A percentile compares a stretch with the other conserved stretches of the same genome.
Evolutionary conservation across 2,888 invertebrate species (phyloP).

Genomic region (Gonocerus acuteangulatus): DNA sequence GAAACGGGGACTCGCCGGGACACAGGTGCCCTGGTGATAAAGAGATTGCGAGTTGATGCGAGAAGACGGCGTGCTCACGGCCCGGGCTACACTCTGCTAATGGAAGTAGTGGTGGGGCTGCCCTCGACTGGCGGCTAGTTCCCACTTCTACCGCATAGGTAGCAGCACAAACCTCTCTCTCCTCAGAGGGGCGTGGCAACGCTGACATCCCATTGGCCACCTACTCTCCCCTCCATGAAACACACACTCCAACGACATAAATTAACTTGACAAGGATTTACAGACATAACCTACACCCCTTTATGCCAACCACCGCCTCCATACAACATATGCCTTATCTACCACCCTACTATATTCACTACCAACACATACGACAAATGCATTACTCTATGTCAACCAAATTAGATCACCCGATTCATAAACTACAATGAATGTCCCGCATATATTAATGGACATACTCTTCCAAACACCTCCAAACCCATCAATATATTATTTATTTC

Average conservation of each 20-base stretch:
- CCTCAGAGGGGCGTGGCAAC: neutral
- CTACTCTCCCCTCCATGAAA: neutral
- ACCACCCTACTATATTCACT: too few species aligned
- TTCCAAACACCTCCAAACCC: too few species aligned
- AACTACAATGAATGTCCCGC: too few species aligned
- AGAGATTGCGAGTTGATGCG: too few species aligned
- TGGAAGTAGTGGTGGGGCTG: conserved; percentile 18
- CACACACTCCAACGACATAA: neutral
- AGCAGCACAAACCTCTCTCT: conserved; percentile 15
- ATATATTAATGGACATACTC: too few species aligned
- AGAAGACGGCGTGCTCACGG: conserved; percentile 7
- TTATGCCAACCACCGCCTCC: conserved; percentile 8
- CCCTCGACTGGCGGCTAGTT: conserved; percentile 7
- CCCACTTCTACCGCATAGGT: conserved; percentile 7
- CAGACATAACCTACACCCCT: conserved; percentile 19
- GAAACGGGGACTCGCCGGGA: neutral
- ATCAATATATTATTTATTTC: too few species aligned
- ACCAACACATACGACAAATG: too few species aligned
- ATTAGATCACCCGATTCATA: too few species aligned
- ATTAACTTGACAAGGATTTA: conserved; percentile 19
- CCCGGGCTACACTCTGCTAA: conserved; percentile 15
- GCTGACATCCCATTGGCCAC: neutral
- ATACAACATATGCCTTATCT: neutral
- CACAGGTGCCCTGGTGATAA: conserved; percentile 3
- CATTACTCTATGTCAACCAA: too few species aligned